Conservation (phyloP, 2,888 invertebrate genomes). For the Scaptomyza polygonia region DNA sequence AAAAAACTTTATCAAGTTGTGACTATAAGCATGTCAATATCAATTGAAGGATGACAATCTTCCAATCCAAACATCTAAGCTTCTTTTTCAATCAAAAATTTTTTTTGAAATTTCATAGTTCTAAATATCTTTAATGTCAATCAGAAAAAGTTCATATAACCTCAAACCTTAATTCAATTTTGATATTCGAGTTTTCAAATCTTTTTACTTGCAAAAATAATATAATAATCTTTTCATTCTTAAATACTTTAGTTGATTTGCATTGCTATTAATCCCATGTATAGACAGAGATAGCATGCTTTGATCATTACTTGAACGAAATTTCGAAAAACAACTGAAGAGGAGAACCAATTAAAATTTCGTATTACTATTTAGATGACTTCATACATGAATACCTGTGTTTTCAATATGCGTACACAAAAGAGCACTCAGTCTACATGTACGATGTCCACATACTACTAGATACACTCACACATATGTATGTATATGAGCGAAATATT, state of each 20-base stretch:
- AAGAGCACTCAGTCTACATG: constrained; percentile 32
- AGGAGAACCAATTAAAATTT: constrained; percentile 50
- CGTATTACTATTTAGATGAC: constrained; percentile 68
- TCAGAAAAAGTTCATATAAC: neutral
- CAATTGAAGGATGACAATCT: constrained; percentile 26
- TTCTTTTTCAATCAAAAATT: neutral
- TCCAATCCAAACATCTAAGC: neutral
- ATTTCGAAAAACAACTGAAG: constrained; percentile 22
- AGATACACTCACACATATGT: constrained; percentile 27
- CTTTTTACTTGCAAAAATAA: neutral
- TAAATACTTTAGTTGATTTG: neutral
- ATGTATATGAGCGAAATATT: constrained; percentile 66
- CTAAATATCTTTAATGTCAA: neutral
- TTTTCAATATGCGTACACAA: constrained; percentile 46
- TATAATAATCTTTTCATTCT: neutral
- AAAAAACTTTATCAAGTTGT: constrained; percentile 1
- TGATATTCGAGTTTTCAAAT: neutral
- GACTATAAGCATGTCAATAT: constrained; percentile 39
- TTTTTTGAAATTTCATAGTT: neutral
- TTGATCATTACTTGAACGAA: constrained; percentile 50
- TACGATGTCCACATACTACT: constrained; percentile 24
- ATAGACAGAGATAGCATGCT: constrained; percentile 32
- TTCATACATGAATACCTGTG: constrained; percentile 73
- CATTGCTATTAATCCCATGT: constrained; percentile 20
- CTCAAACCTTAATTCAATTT: neutral